Percentiles rank a stretch among this genome's conserved stretches.
These are phyloP conservation scores for Megamerina dolium DNA, from an alignment of 2,888 invertebrate genomes.

Conservation along the genomic window DNA sequence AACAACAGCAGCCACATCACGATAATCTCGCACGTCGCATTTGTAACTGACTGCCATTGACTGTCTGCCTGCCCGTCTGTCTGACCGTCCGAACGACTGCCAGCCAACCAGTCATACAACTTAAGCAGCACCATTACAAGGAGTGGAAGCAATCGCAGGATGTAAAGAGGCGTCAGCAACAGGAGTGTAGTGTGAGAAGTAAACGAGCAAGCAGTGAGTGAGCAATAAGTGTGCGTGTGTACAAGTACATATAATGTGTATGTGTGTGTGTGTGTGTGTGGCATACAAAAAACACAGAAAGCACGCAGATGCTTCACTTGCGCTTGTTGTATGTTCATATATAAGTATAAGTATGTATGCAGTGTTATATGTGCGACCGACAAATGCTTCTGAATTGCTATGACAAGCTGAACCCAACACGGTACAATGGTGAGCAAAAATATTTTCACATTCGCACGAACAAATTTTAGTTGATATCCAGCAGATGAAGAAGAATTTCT, in stretches of 20 bases:
- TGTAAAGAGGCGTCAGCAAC: no score
- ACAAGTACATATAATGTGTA: no score
- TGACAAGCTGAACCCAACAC: conserved; percentile 28
- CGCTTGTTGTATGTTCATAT: conserved; percentile 17
- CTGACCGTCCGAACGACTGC: conserved; percentile 15
- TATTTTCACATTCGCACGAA: conserved; percentile 28
- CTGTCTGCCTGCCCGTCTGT: conserved; percentile 5
- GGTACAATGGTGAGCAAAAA: background rate
- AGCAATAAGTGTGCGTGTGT: no score
- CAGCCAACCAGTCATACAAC: conserved; percentile 16
- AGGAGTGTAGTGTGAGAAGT: no score
- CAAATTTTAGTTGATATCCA: conserved; percentile 35
- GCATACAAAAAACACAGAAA: no score
- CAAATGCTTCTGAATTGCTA: conserved; percentile 46
- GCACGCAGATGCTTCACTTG: conserved; percentile 16
- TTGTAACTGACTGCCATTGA: conserved; percentile 29
- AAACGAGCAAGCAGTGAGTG: no score
- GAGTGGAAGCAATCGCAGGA: no score
- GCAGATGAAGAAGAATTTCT: no score
- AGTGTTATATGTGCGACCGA: conserved; percentile 29
- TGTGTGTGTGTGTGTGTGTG: no score
- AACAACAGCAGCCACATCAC: conserved; percentile 29
- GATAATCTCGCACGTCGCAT: conserved; percentile 42
- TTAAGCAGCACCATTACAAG: conserved; percentile 10
- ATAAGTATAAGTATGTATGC: conserved; percentile 14